Conservation (phyloP, 2,113 vertebrate genomes). For the Oncorhynchus masou region DNA sequence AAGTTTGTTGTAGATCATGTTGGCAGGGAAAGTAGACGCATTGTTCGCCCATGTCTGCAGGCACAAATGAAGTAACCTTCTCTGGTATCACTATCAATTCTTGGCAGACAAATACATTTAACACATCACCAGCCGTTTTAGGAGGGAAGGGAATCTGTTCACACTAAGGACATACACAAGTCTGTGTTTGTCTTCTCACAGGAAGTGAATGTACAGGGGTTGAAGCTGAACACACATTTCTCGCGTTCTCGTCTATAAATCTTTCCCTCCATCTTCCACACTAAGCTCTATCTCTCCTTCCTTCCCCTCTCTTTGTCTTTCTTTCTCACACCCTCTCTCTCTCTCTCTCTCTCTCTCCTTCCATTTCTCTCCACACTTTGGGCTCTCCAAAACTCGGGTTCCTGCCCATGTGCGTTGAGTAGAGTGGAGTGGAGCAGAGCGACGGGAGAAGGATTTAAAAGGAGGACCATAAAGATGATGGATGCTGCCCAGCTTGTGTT, state of each 20-base stretch:
- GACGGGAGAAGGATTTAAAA: conserved; percentile 57
- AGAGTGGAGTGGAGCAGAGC: not conserved
- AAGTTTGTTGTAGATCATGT: conserved; percentile 38
- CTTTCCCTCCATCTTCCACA: conserved; percentile 48
- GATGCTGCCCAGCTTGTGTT: conserved; percentile 62
- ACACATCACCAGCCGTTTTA: conserved; percentile 41
- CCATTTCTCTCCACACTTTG: conserved; percentile 7
- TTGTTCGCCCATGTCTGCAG: conserved; percentile 50
- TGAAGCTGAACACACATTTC: conserved; percentile 59
- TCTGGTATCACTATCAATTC: conserved; percentile 44
- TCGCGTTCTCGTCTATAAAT: conserved; percentile 58
- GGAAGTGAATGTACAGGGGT: conserved; percentile 52
- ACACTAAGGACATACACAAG: conserved; percentile 43
- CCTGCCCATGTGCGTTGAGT: conserved; percentile 32
- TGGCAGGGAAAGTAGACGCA: conserved; percentile 37
- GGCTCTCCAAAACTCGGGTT: conserved; percentile 29
- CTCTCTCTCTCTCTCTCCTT: not conserved
- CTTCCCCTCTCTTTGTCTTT: conserved; percentile 18
- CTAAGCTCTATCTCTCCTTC: conserved; percentile 54
- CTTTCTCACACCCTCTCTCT: conserved; percentile 2
- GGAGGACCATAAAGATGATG: conserved; percentile 73
- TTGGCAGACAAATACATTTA: conserved; percentile 64
- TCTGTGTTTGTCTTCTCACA: conserved; percentile 51
- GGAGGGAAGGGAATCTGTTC: conserved; percentile 58
- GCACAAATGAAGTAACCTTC: conserved; percentile 47